These are phyloP conservation scores for Phoeniculus purpureus DNA, from an alignment of 2,797 vertebrate genomes.

Conservation along the genomic window DNA sequence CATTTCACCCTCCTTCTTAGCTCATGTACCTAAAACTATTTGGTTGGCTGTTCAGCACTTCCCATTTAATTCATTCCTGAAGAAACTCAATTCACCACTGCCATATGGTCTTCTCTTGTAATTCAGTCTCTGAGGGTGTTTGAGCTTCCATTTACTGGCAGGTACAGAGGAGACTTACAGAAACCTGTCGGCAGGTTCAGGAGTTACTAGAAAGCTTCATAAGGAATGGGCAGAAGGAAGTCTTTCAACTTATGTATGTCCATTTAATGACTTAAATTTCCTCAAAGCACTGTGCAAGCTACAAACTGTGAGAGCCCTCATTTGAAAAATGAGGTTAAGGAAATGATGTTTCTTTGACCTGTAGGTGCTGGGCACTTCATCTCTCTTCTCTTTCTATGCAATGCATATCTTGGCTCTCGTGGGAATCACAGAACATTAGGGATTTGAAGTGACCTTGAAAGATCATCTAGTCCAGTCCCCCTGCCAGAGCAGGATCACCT, in stretches of 20 bases:
- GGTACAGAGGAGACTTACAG: neutral
- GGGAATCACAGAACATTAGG: neutral
- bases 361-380: neutral
- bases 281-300: neutral
- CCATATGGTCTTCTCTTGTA: neutral
- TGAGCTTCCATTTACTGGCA: neutral
- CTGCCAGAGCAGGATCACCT: no score
- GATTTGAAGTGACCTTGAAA: no score
- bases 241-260: neutral
- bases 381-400: neutral
- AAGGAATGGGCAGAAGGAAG: neutral
- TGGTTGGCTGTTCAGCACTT: neutral
- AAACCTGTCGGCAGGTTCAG: neutral
- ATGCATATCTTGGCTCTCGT: neutral
- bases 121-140: neutral
- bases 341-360: neutral
- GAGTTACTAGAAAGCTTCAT: neutral
- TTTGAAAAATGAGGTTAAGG: neutral
- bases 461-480: no score
- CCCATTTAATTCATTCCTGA: neutral
- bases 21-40: neutral
- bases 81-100: neutral
- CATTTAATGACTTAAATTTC: neutral
- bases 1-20: neutral
- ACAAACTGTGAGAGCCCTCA: neutral